Percentiles rank a stretch among this genome's conserved stretches.
Conservation (phyloP, 1,140 invertebrate species). For the Paracyclopina nana region DNA sequence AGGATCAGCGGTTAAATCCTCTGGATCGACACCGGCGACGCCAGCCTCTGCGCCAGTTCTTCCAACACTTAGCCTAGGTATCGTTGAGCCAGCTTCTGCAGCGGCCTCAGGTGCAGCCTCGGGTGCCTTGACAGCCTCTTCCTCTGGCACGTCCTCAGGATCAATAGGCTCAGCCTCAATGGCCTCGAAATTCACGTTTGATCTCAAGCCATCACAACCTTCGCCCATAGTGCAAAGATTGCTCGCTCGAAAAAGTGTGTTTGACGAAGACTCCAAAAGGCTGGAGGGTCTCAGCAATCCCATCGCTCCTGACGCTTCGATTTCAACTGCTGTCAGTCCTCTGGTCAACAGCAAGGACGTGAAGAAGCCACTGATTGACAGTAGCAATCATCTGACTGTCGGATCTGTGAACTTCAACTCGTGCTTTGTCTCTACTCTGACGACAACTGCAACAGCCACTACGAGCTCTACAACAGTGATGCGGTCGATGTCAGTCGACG, state of each 20-base stretch:
- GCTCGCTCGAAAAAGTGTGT: constrained; percentile 71
- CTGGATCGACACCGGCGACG: constrained; percentile 17
- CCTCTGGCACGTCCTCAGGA: constrained; percentile 41
- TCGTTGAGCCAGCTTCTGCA: too few species aligned
- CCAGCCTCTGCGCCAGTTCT: constrained; percentile 17
- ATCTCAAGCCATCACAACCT: constrained; percentile 41
- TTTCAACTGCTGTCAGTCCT: too few species aligned
- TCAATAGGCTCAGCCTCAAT: not conserved
- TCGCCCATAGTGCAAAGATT: constrained; percentile 84
- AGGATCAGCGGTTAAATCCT: constrained; percentile 21
- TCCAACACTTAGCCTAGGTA: too few species aligned
- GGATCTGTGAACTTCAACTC: not conserved
- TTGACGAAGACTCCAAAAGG: constrained; percentile 83
- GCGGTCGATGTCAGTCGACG: too few species aligned
- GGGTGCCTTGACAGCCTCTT: constrained; percentile 25
- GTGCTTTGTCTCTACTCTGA: too few species aligned
- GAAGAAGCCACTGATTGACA: too few species aligned
- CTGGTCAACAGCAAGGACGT: too few species aligned
- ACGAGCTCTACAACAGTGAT: too few species aligned
- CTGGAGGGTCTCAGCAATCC: constrained; percentile 57
- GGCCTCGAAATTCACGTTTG: constrained; percentile 14
- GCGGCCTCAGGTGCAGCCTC: constrained; percentile 17
- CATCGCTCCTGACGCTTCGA: too few species aligned
- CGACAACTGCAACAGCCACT: too few species aligned
- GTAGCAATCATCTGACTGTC: too few species aligned